These are phyloP conservation scores for Drosophila albomicans DNA, from an alignment of 1,140 invertebrate genomes.

Conservation along the genomic window DNA sequence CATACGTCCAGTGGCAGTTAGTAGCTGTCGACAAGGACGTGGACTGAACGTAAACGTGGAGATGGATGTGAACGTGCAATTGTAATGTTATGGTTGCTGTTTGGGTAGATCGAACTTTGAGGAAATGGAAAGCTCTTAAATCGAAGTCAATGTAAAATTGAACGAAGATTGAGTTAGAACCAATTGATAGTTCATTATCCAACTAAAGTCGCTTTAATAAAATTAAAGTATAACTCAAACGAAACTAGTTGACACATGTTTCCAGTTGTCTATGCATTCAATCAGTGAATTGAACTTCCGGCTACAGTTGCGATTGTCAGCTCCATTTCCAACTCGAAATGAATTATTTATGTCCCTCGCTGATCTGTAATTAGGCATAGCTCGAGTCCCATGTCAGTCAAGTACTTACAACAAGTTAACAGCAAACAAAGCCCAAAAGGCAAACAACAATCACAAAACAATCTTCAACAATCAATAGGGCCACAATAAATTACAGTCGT, in stretches of 20 bases:
- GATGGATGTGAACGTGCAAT: neutral
- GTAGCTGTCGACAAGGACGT: slow-evolving; percentile 33
- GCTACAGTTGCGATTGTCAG: slow-evolving; percentile 9
- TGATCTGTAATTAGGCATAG: slow-evolving; percentile 31
- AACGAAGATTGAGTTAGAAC: too few relatives aligned
- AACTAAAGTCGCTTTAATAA: neutral
- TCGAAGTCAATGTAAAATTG: too few relatives aligned
- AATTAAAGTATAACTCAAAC: neutral
- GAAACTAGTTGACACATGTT: neutral
- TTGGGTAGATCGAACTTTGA: neutral
- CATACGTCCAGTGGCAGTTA: slow-evolving; percentile 33
- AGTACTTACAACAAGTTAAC: slow-evolving; percentile 54
- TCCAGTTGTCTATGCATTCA: neutral
- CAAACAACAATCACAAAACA: slow-evolving; percentile 22
- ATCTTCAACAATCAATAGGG: slow-evolving; percentile 62
- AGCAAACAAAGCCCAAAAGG: slow-evolving; percentile 31
- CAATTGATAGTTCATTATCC: neutral
- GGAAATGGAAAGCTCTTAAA: too few relatives aligned
- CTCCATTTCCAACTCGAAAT: slow-evolving; percentile 21
- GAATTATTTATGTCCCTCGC: slow-evolving; percentile 34
- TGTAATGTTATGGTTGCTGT: neutral
- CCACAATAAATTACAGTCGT: slow-evolving; percentile 69
- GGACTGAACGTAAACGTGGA: neutral
- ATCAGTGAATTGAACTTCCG: slow-evolving; percentile 4
- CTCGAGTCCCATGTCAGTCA: slow-evolving; percentile 33